Percentiles rank a stretch among this genome's conserved stretches.
phyloP scores from a whole-genome alignment of 2,888 invertebrate genomes.

The Pandemis cinnamomeana region DNA sequence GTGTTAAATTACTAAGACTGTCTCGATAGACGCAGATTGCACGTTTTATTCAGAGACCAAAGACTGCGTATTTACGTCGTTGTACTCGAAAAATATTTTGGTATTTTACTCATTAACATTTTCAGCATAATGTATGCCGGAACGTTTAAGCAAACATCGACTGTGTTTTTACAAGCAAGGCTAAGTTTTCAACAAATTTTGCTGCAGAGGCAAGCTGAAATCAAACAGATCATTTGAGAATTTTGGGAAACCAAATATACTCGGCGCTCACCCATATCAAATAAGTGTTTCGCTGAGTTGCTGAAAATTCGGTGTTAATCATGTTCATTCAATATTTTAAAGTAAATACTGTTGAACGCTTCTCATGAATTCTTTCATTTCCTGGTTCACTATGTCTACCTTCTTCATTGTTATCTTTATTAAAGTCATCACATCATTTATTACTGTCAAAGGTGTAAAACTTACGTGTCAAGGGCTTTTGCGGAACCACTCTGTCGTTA shows the following conservation, averaged over 20 bases:
- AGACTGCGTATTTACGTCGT: background rate
- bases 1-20: too few species aligned
- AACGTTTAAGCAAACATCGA: conserved; percentile 47
- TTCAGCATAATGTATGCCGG: conserved; percentile 26
- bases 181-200: conserved; percentile 64
- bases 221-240: conserved; percentile 62
- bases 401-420: too few species aligned
- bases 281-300: background rate
- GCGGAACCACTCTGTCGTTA: too few species aligned
- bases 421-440: too few species aligned
- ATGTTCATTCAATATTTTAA: background rate
- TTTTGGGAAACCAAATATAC: conserved; percentile 57
- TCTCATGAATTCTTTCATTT: too few species aligned
- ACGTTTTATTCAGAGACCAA: too few species aligned
- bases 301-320: background rate
- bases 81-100: background rate
- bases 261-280: conserved; percentile 39
- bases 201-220: conserved; percentile 56
- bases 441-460: too few species aligned
- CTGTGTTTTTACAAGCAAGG: conserved; percentile 54
- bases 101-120: background rate
- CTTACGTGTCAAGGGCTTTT: too few species aligned
- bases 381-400: too few species aligned
- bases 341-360: too few species aligned
- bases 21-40: too few species aligned